These are phyloP conservation scores for Cryptoprocta ferox DNA, from an alignment of 2,797 vertebrate genomes.

Conservation along the genomic window DNA sequence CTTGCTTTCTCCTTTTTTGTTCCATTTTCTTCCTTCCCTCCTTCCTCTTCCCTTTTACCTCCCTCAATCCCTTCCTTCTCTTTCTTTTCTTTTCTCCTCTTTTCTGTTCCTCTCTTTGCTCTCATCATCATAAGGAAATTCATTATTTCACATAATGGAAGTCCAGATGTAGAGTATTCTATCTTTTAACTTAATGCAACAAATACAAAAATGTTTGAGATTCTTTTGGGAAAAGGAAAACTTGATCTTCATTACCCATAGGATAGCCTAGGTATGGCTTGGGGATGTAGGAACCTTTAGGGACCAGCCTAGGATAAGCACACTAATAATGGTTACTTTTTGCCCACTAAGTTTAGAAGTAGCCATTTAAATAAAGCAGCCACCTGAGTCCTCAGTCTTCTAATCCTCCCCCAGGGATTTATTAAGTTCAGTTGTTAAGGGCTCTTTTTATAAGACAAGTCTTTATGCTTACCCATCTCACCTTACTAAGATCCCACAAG, in stretches of 20 bases:
- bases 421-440: slow-evolving; percentile 13
- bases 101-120: background rate
- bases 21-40: background rate
- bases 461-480: slow-evolving; percentile 12
- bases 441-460: background rate
- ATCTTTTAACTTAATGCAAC: background rate
- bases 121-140: background rate
- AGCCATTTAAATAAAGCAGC: slow-evolving; percentile 60
- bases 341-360: slow-evolving; percentile 8
- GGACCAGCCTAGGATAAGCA: background rate
- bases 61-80: background rate
- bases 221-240: background rate
- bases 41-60: background rate
- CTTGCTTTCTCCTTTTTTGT: background rate
- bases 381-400: slow-evolving; percentile 47
- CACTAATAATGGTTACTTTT: slow-evolving; percentile 46
- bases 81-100: background rate
- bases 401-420: background rate
- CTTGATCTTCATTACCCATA: slow-evolving; percentile 48
- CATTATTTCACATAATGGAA: background rate
- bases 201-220: background rate
- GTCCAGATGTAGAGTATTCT: background rate
- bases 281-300: background rate
- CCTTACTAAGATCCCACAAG: background rate
- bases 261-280: background rate